Conservation (phyloP, 2,797 vertebrate genomes). For the Selene dorsalis region DNA sequence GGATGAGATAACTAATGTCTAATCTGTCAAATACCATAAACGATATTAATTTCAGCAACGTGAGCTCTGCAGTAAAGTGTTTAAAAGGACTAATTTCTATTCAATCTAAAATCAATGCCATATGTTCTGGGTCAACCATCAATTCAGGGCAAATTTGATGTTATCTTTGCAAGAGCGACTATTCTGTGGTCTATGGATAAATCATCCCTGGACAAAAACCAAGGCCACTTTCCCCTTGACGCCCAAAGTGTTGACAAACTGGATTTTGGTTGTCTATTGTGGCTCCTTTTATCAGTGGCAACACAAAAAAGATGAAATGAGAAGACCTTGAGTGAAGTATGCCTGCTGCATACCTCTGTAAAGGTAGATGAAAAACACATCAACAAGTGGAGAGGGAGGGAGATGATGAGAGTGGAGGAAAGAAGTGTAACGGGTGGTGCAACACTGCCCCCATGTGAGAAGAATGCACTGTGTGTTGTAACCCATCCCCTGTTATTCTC, state of each 20-base stretch:
- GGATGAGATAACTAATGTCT: too few species aligned
- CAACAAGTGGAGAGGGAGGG: slow-evolving; percentile 24
- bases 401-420: slow-evolving; percentile 26
- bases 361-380: slow-evolving; percentile 53
- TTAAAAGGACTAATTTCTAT: neutral
- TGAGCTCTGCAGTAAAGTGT: neutral
- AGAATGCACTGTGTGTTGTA: neutral
- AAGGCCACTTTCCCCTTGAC: neutral
- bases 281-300: slow-evolving; percentile 24
- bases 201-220: too few species aligned
- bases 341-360: slow-evolving; percentile 50
- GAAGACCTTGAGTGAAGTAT: slow-evolving; percentile 36
- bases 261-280: neutral
- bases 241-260: neutral
- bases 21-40: neutral
- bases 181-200: neutral
- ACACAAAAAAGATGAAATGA: slow-evolving; percentile 23
- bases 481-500: slow-evolving; percentile 5
- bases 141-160: neutral
- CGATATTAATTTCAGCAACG: neutral
- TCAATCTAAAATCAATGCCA: neutral
- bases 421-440: slow-evolving; percentile 64
- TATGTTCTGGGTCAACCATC: neutral
- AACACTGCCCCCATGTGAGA: slow-evolving; percentile 85
- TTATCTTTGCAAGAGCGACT: neutral